Evolutionary conservation across 2,113 vertebrate genomes (phyloP).

Genomic region (Chamaea fasciata): DNA sequence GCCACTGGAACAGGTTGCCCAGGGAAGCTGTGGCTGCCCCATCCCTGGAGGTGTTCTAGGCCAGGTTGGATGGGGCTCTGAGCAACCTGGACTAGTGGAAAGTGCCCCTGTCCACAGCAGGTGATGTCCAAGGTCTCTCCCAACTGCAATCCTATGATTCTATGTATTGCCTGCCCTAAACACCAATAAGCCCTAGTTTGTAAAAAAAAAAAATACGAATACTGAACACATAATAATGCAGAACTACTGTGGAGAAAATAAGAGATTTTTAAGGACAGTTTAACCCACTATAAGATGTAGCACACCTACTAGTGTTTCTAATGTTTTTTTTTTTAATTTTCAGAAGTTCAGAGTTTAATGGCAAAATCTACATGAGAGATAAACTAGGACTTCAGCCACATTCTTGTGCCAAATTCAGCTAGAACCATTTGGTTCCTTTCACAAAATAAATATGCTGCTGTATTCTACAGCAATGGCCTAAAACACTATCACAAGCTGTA

Average conservation of each 20-base stretch:
- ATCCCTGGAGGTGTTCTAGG: background rate
- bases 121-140: background rate
- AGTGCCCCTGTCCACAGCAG: background rate
- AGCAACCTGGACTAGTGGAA: background rate
- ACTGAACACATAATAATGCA: background rate
- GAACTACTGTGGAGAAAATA: background rate
- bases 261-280: background rate
- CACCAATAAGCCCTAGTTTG: background rate
- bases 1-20: background rate
- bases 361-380: background rate
- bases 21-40: background rate
- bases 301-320: background rate
- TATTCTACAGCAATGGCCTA: slow-evolving; percentile 4
- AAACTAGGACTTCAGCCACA: background rate
- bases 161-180: background rate
- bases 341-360: background rate
- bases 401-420: slow-evolving; percentile 13
- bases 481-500: background rate
- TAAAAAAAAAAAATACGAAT: background rate
- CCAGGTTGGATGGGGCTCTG: background rate
- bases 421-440: slow-evolving; percentile 17
- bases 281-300: background rate
- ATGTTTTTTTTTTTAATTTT: background rate
- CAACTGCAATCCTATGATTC: background rate
- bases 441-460: slow-evolving; percentile 22